phyloP scores from a whole-genome alignment of 2,888 invertebrate species.

The Tenthredo notha region DNA sequence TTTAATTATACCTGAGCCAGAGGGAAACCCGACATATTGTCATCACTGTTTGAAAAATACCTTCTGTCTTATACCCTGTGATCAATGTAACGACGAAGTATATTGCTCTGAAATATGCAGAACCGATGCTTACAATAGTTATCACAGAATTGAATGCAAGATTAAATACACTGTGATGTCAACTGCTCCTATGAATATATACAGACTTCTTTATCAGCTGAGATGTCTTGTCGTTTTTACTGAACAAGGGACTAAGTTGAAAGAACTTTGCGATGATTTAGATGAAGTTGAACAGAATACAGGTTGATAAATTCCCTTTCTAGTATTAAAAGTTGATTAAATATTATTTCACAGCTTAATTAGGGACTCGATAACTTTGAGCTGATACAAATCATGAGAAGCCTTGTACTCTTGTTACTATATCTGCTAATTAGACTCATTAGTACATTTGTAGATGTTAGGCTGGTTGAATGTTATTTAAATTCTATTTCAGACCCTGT shows the following conservation, averaged over 20 bases:
- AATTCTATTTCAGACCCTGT: constrained; percentile 34
- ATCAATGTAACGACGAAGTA: constrained; percentile 10
- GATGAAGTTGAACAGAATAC: constrained; percentile 18
- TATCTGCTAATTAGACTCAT: not conserved
- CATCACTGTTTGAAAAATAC: constrained; percentile 44
- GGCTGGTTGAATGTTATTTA: not conserved
- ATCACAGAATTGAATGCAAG: constrained; percentile 53
- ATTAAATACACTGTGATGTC: not conserved
- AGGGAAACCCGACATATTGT: constrained; percentile 28
- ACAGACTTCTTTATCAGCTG: not conserved
- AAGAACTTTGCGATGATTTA: not conserved
- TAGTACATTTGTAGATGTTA: not conserved
- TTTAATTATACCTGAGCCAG: not conserved
- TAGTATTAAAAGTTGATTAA: not conserved
- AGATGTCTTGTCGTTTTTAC: constrained; percentile 22
- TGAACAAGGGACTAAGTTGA: constrained; percentile 8
- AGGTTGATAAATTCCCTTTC: not conserved
- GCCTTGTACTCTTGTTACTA: not conserved
- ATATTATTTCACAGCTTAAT: not conserved
- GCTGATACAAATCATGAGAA: not conserved
- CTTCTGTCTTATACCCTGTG: constrained; percentile 49
- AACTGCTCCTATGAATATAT: not conserved
- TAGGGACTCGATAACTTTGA: not conserved
- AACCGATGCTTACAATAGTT: constrained; percentile 40
- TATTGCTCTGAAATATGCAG: constrained; percentile 52